These are phyloP conservation scores for Campylomormyrus numenius DNA, from an alignment of 2,113 vertebrate species.

Conservation along the genomic window DNA sequence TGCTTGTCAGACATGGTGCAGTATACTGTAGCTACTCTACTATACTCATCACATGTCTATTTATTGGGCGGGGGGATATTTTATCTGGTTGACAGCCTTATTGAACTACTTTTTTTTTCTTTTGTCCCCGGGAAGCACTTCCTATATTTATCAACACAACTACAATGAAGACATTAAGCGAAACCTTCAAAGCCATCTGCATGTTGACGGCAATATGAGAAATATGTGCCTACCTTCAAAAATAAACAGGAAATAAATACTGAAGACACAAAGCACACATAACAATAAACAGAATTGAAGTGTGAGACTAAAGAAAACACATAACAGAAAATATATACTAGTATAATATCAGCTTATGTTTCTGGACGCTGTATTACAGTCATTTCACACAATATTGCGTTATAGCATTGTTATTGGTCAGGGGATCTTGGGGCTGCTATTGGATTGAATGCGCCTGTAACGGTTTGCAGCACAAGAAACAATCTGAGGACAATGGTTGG, in stretches of 20 bases:
- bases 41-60: neutral
- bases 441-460: neutral
- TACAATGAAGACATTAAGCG: neutral
- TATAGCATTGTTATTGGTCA: neutral
- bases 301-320: neutral
- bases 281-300: neutral
- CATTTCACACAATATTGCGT: neutral
- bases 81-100: neutral
- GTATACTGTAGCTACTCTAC: neutral
- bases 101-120: neutral
- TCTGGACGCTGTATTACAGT: neutral
- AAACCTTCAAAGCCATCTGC: neutral
- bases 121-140: neutral
- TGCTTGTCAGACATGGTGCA: neutral
- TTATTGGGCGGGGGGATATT: neutral
- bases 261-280: neutral
- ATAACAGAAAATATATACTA: neutral
- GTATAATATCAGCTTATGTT: neutral
- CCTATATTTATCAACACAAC: neutral
- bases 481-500: neutral
- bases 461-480: neutral
- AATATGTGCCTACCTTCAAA: neutral
- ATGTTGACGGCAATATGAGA: neutral
- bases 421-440: neutral
- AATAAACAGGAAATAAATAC: neutral